Percentiles rank a stretch among this genome's conserved stretches.
phyloP scores from a whole-genome alignment of 2,113 vertebrate species.

The Periophthalmus modestus region DNA sequence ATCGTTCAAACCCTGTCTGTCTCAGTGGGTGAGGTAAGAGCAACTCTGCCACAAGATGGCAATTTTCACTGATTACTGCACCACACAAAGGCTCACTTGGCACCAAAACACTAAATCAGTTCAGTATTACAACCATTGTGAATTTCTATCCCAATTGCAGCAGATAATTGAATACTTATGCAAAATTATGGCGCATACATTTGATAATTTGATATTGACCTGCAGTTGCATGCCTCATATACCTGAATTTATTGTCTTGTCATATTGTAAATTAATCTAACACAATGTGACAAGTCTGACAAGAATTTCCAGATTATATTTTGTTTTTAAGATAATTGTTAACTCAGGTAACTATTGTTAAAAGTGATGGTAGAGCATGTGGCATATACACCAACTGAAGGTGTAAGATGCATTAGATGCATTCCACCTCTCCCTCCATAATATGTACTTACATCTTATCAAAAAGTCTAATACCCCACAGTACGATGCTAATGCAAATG shows the following conservation, averaged over 20 bases:
- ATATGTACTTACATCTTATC: no score
- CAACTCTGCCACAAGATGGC: constrained; percentile 28
- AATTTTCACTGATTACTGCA: constrained; percentile 38
- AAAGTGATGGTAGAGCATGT: no score
- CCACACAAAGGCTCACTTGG: constrained; percentile 16
- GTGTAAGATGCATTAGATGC: no score
- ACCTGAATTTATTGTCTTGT: background rate
- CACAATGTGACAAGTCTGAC: no score
- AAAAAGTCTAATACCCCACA: background rate
- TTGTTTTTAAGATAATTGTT: no score
- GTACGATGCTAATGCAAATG: background rate
- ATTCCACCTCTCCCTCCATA: no score
- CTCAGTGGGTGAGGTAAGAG: constrained; percentile 93
- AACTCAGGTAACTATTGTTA: no score
- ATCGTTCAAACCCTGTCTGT: constrained; percentile 96
- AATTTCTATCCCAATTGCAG: background rate
- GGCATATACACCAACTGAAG: no score
- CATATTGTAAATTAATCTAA: background rate
- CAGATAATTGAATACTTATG: background rate
- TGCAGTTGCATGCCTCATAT: background rate
- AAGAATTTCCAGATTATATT: no score
- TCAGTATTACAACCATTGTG: background rate
- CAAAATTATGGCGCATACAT: background rate
- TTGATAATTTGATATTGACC: background rate
- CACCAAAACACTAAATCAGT: background rate